A percentile compares a stretch with the other conserved stretches of the same genome.
phyloP scores from a whole-genome alignment of 2,113 vertebrate species.

The Dascyllus trimaculatus region DNA sequence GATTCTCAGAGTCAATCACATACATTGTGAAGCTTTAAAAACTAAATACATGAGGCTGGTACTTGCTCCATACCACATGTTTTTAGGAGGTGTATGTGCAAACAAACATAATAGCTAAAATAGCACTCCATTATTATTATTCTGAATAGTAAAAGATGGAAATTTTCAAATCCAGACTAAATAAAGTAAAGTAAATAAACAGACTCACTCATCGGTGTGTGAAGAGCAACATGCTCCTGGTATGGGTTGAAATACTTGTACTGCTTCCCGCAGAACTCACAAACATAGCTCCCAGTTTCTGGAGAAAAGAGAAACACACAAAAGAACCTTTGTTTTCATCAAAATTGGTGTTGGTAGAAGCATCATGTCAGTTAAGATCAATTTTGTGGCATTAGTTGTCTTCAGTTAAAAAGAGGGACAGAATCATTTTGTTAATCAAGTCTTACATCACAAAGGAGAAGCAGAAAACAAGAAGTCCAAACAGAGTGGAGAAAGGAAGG shows the following conservation, averaged over 20 bases:
- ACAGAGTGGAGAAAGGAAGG: slow-evolving; percentile 26
- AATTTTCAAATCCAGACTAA: not conserved
- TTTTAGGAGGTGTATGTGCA: not conserved
- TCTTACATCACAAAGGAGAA: slow-evolving; percentile 23
- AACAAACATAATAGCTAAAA: not conserved
- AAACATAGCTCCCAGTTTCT: slow-evolving; percentile 98
- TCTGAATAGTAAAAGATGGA: not conserved
- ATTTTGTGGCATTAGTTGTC: slow-evolving; percentile 42
- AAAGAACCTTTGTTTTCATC: slow-evolving; percentile 30
- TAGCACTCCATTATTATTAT: not conserved
- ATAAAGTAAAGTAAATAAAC: not conserved
- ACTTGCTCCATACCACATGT: not conserved
- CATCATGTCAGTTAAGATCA: slow-evolving; percentile 22
- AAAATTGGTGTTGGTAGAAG: not conserved
- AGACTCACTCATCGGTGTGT: slow-evolving; percentile 94
- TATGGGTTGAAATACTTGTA: slow-evolving; percentile 99
- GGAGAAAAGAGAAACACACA: slow-evolving; percentile 61
- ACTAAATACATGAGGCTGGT: not conserved
- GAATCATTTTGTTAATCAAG: slow-evolving; percentile 21
- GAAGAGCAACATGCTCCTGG: slow-evolving; percentile 98
- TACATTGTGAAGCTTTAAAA: slow-evolving; percentile 7
- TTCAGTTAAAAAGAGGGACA: slow-evolving; percentile 9
- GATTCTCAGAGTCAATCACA: slow-evolving; percentile 17
- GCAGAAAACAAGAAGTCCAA: slow-evolving; percentile 30
- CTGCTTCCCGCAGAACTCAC: slow-evolving; percentile 98